Evolutionary conservation across 2,797 vertebrate genomes (phyloP).

Genomic region (Sebastiscus tertius): DNA sequence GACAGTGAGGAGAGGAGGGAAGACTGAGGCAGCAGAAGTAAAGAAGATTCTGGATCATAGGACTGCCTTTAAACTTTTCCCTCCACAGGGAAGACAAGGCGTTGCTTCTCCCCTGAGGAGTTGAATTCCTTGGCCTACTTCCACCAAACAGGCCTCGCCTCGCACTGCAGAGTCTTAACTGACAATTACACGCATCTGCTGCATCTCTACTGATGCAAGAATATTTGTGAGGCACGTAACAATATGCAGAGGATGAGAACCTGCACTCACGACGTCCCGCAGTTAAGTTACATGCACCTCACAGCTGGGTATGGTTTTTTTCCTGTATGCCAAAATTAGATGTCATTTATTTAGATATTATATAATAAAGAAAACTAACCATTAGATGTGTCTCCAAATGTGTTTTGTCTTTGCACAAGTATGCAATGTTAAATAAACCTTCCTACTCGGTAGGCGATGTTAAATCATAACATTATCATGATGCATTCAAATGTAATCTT

Average conservation of each 20-base stretch:
- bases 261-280: neutral
- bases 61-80: constrained; percentile 16
- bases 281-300: rapidly evolving
- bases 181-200: neutral
- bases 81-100: constrained; percentile 31
- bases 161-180: constrained; percentile 15
- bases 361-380: neutral
- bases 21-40: constrained; percentile 30
- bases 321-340: neutral
- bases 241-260: neutral
- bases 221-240: neutral
- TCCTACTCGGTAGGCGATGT: neutral
- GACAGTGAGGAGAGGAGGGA: neutral
- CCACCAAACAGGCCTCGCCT: constrained; percentile 39
- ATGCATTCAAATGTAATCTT: no score
- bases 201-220: constrained; percentile 9
- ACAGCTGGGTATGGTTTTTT: neutral
- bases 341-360: neutral
- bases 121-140: constrained; percentile 60
- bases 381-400: neutral
- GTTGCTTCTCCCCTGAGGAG: constrained; percentile 41
- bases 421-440: neutral
- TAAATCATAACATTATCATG: no score
- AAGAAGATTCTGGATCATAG: neutral
- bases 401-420: neutral